Evolutionary conservation across 2,888 invertebrate species (phyloP), one percentile per base, ranked within the genome.

Genomic region (Oscheius sp.): DNA sequence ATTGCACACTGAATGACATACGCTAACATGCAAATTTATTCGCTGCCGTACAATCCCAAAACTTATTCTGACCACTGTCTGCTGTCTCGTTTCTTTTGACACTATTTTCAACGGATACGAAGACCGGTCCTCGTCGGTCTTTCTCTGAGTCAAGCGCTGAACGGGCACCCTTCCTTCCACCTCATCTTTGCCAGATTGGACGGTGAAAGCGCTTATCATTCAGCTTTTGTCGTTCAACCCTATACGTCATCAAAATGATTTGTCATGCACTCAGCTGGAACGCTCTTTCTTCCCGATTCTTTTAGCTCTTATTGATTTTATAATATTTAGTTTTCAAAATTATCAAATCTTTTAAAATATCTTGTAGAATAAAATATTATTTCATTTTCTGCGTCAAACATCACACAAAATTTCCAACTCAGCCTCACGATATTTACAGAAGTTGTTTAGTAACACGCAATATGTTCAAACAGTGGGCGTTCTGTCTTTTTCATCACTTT

Each of bases 91-190:
- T n/a, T 33, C 24, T 44, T 28, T 26, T 36, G 14, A 17, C 59
- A 44, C 59, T 59, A 59, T 59, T 59, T 59, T 30, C 41, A 44
- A 28, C 28, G 28, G 59, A n/a, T 24, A n/a, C 44, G 26, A 44
- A 41, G 59, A 59, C 59, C 59, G 59, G 59, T 59, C 59, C 59
- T 59, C 59, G 59, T 24, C 41, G 33, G 59, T 30, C 59, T 59
- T 59, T 41, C 59, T 24, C 44, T 59, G 59, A 59, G 44, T 59
- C 59, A 59, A 59, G 59, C 41, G 24, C 24, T 44, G 44, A 54
- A 33, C 41, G 44, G 12, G 26, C 59, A 24, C 28, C 41, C 56
- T 56, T 30, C 22, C 41, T 41, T 14, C 36, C 20, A 38, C 56
- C 56, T 36, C 24, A 20, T 14, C 36, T 36, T 36, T 36, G 45